Base-by-base conservation (phyloP, 2,888 invertebrate species). In the Leucozona laternaria region DNA sequence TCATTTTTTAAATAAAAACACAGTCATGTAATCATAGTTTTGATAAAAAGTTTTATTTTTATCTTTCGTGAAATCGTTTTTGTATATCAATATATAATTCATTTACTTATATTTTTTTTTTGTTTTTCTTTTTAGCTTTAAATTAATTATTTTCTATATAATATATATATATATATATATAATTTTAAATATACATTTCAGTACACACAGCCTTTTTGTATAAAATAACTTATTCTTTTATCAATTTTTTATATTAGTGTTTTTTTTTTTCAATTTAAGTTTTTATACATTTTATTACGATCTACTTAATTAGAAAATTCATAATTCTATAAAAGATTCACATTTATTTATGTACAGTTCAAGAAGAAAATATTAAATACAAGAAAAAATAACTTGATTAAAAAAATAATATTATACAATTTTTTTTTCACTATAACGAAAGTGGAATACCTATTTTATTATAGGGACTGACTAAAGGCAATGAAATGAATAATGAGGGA, bases 11-110 rank as follows among this genome's bases (percentile, higher is more conserved):
- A 40, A 40, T 40, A 40, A 40, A 40, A 48, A 48, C 31, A 55
- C 10, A 20, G 3, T 34, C 1, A 25, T 71, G 0, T 68, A 72
- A 78, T 81, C 55, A n/a, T n/a, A 62, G 60, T 78, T 82, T 86
- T 80, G 58, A 81, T 71, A 86, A 81, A 86, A 86, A 82, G 81
- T 48, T 82, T 86, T 82, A 64, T 79, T 86, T 70, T 68, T 64
- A 45, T 50, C 48, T 70, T 60, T 81, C 75, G 37, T 79, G 86
- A 82, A 78, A 78, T 79, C 25, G n/a, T 48, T 72, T 82, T 84
- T 86, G 86, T 86, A 86, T 86, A 86, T 86, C 86, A 86, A 86
- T 86, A 86, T 86, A 86, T 86, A 86, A 86, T 86, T 79, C 64
- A 86, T 86, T 86, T 86, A 82, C 60, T 86, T 78, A 71, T 75